Conservation (phyloP, 2,888 invertebrate genomes). For the Dromius quadrimaculatus region DNA sequence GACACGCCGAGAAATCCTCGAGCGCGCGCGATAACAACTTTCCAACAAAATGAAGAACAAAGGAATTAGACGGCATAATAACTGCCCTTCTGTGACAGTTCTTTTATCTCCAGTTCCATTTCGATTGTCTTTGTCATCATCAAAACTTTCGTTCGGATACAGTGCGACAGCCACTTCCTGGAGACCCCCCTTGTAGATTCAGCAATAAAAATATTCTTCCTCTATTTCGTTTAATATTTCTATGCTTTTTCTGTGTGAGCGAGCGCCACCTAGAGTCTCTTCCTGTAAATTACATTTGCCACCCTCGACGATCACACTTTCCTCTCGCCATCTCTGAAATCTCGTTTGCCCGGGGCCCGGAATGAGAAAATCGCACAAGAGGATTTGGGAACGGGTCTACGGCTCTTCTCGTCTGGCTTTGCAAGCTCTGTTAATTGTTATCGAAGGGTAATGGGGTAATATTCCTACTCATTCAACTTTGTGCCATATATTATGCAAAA, state of each 20-base stretch:
- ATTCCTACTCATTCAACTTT: conserved; percentile 40
- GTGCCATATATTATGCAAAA: too few relatives aligned
- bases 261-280: conserved; percentile 47
- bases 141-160: conserved; percentile 52
- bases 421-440: conserved; percentile 37
- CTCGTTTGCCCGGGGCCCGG: conserved; percentile 47
- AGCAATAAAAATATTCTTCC: conserved; percentile 53
- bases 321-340: conserved; percentile 52
- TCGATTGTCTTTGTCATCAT: conserved; percentile 55
- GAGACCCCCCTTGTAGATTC: conserved; percentile 44
- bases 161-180: conserved; percentile 50
- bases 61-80: conserved; percentile 57
- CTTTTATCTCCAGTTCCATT: conserved; percentile 57
- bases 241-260: conserved; percentile 36
- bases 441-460: conserved; percentile 30
- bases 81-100: conserved; percentile 57
- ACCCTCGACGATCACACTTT: conserved; percentile 52
- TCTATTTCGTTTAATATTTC: conserved; percentile 52
- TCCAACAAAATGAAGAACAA: conserved; percentile 55
- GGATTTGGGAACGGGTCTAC: conserved; percentile 4
- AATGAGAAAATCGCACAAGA: conserved; percentile 53
- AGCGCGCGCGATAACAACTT: conserved; percentile 53
- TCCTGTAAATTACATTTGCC: conserved; percentile 53
- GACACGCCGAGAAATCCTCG: conserved; percentile 28
- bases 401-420: neutral